phyloP scores from a whole-genome alignment of 1,140 invertebrate genomes.

The Pararge aegeria region DNA sequence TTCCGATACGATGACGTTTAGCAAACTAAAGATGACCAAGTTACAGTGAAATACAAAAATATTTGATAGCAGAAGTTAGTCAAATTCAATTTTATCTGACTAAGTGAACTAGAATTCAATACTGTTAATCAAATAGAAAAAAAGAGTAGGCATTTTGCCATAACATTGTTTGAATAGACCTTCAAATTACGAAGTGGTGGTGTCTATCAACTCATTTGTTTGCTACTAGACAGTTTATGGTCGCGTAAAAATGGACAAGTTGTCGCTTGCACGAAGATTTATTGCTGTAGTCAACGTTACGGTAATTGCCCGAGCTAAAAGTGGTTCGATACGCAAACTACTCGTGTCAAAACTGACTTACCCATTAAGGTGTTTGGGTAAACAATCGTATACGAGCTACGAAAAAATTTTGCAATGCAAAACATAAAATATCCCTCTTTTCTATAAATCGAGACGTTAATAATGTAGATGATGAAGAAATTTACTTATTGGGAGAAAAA shows the following conservation, averaged over 20 bases:
- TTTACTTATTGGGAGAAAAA: too few species aligned
- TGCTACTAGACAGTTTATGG: slow-evolving; percentile 32
- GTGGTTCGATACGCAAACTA: slow-evolving; percentile 29
- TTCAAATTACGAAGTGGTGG: slow-evolving; percentile 19
- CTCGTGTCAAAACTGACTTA: slow-evolving; percentile 24
- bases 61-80: too few species aligned
- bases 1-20: too few species aligned
- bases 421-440: too few species aligned
- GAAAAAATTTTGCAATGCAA: too few species aligned
- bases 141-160: not conserved
- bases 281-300: slow-evolving; percentile 26
- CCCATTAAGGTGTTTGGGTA: slow-evolving; percentile 4
- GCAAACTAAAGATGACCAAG: too few species aligned
- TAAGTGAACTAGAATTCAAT: too few species aligned
- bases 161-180: not conserved
- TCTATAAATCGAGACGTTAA: too few species aligned
- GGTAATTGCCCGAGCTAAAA: slow-evolving; percentile 34
- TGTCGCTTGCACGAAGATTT: slow-evolving; percentile 34
- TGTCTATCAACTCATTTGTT: slow-evolving; percentile 26
- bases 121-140: not conserved
- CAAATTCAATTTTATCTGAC: too few species aligned
- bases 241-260: slow-evolving; percentile 21
- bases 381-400: too few species aligned
- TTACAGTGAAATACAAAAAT: too few species aligned
- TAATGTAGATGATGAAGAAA: too few species aligned